Base-by-base conservation (phyloP, 1,140 invertebrate species). In the Plectrocnemia conspersa region DNA sequence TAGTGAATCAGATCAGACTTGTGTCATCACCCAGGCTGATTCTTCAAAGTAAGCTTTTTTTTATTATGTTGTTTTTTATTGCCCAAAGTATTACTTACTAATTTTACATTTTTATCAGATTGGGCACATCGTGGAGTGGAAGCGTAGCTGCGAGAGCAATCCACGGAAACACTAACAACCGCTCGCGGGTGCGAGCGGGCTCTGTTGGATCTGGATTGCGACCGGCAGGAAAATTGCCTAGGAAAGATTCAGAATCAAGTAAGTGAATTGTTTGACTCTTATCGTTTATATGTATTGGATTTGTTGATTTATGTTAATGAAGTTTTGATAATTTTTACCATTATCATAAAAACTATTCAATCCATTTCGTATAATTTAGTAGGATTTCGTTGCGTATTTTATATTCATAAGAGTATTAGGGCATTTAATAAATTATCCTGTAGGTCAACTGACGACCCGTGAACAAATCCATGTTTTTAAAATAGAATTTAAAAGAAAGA, bases 171-270 rank as follows among this genome's bases (percentile, higher is more conserved):
- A 21, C 27, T 24, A 35, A 13, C 1, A 45, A 10, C 25, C 41
- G 41, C 19, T 15, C 36, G 5, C 23, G 59, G 3, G 38, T 24
- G 2, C 54, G 59, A 19, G 50, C 59, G n/a, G 59, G 54, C 1
- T 61, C 59, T 10, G 56, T 61, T 32, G 59, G 59, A 11, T 61
- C 59, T 1, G 54, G 59, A 13, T 33, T 61, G 1, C 25, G 54
- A 13, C 32, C 44, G 15, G n/a, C 38, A n/a, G 22, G 13, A 9
- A 50, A 50, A 19, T 19, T 52, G 2, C 24, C 36, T 1, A 41
- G 35, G 32, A 52, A 52, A 18, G 38, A 52, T 32, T 38, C 19
- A 7, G 49, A 52, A 3, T 15, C 23, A 23, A 38, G 49, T 52
- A 52, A n/a, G n/a, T n/a, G n/a, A n/a, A n/a, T n/a, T n/a, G n/a